Percentiles rank a stretch among this genome's conserved stretches.
These are phyloP conservation scores for Oscheius sp. DNA, from an alignment of 2,888 invertebrate genomes.

Conservation along the genomic window DNA sequence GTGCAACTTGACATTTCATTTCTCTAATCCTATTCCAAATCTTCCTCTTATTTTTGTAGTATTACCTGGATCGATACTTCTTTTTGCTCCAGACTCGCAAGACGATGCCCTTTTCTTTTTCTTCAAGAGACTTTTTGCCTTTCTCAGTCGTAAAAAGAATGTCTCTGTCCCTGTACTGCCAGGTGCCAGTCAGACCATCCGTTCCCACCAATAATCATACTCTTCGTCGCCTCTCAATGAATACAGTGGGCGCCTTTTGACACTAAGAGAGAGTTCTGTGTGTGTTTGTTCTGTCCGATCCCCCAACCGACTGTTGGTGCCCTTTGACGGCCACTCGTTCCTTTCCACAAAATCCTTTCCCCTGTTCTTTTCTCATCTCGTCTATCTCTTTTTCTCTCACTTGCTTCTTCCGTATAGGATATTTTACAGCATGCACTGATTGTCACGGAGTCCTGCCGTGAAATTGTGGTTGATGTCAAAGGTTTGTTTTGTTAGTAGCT, in stretches of 20 bases:
- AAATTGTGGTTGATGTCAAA: slow-evolving; percentile 27
- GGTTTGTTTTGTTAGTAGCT: background rate
- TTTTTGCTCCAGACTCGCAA: too few relatives aligned
- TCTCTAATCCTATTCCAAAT: too few relatives aligned
- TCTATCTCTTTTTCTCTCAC: background rate
- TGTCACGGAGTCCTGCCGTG: background rate
- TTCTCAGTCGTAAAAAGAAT: too few relatives aligned
- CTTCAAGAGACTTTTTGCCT: too few relatives aligned
- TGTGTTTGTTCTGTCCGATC: slow-evolving; percentile 27
- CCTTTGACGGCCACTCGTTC: slow-evolving; percentile 38
- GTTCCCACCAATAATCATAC: too few relatives aligned
- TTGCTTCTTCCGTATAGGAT: too few relatives aligned
- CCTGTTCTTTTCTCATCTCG: background rate
- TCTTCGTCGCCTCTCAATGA: slow-evolving; percentile 1
- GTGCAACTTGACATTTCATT: too few relatives aligned
- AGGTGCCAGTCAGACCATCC: too few relatives aligned
- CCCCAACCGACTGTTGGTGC: slow-evolving; percentile 9
- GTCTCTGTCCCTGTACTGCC: too few relatives aligned
- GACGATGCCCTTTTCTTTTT: too few relatives aligned
- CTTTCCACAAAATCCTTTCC: slow-evolving; percentile 24
- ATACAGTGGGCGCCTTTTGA: slow-evolving; percentile 38
- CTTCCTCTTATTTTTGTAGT: too few relatives aligned
- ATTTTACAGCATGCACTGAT: background rate
- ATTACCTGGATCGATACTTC: too few relatives aligned
- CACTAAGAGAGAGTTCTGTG: slow-evolving; percentile 24